phyloP scores from a whole-genome alignment of 1,140 invertebrate genomes.

The Argopecten irradians region DNA sequence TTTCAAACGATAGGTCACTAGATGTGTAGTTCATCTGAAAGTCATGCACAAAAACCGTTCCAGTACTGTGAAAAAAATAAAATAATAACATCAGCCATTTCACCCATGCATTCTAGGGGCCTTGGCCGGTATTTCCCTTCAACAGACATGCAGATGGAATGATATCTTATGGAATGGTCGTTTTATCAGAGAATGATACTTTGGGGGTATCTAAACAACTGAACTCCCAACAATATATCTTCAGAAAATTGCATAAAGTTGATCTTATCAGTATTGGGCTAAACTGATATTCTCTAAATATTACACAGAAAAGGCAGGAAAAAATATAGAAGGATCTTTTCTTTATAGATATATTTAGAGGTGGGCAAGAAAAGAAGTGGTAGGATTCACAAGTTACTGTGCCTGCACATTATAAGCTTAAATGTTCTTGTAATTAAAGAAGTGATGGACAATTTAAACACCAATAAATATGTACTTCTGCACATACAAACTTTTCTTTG shows the following conservation, averaged over 20 bases:
- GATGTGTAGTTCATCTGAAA: conserved; percentile 11
- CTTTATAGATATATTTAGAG: not conserved
- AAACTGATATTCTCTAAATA: not conserved
- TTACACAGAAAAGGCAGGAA: not conserved
- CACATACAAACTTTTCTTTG: not conserved
- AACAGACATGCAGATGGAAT: conserved; percentile 14
- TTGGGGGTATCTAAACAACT: no score
- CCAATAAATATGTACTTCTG: not conserved
- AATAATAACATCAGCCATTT: not conserved
- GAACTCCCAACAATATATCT: not conserved
- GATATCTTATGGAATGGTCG: not conserved
- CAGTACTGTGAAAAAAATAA: conserved; percentile 5
- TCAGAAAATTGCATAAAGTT: not conserved
- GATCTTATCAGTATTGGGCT: not conserved
- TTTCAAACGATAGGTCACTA: not conserved
- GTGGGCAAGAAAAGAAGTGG: not conserved
- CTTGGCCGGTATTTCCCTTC: not conserved
- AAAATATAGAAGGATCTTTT: not conserved
- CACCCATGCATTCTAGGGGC: conserved; percentile 13
- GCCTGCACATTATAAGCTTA: no score
- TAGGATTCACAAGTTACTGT: no score
- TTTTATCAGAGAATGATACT: no score
- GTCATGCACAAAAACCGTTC: conserved; percentile 20
- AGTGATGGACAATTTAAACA: not conserved
- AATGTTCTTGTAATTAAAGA: not conserved